These are phyloP conservation scores for Thaleichthys pacificus DNA, from an alignment of 2,797 vertebrate genomes.

Conservation along the genomic window DNA sequence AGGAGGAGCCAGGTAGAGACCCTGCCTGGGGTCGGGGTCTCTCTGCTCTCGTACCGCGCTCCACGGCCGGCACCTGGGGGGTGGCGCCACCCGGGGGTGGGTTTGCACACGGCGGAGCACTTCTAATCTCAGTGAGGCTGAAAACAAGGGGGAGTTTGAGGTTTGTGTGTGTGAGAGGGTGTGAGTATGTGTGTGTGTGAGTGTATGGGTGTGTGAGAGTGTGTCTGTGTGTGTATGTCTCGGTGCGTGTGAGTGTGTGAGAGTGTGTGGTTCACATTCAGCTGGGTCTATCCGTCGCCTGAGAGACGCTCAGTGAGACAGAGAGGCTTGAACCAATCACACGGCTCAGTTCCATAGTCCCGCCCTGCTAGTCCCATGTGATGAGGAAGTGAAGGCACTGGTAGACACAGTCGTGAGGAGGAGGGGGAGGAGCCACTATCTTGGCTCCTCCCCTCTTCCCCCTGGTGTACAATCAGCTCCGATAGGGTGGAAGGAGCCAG, in stretches of 20 bases:
- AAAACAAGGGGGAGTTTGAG: neutral
- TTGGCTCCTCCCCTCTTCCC: slow-evolving; percentile 11
- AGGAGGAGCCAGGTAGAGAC: neutral
- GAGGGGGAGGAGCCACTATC: slow-evolving; percentile 1
- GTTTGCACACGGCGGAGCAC: slow-evolving; percentile 14
- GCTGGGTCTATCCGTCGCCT: neutral
- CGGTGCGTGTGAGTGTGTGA: neutral
- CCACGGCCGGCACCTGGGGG: no score
- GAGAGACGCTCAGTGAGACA: no score
- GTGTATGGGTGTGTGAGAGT: no score
- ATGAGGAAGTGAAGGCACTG: slow-evolving; percentile 50
- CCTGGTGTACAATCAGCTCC: slow-evolving; percentile 44
- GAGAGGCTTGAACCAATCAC: neutral
- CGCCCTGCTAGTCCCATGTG: slow-evolving; percentile 2
- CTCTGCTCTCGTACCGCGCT: neutral
- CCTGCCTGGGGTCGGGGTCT: no score
- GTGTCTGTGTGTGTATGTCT: no score
- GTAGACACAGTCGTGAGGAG: slow-evolving; percentile 26
- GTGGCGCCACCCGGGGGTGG: slow-evolving; percentile 1
- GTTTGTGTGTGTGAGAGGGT: neutral
- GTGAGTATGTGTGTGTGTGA: no score
- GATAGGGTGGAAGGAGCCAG: slow-evolving; percentile 1
- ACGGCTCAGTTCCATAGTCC: neutral
- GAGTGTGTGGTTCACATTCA: slow-evolving; percentile 16
- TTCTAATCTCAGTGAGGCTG: slow-evolving; percentile 36